Base-by-base conservation (phyloP, 2,888 invertebrate genomes). In the Augiades crinisus region DNA sequence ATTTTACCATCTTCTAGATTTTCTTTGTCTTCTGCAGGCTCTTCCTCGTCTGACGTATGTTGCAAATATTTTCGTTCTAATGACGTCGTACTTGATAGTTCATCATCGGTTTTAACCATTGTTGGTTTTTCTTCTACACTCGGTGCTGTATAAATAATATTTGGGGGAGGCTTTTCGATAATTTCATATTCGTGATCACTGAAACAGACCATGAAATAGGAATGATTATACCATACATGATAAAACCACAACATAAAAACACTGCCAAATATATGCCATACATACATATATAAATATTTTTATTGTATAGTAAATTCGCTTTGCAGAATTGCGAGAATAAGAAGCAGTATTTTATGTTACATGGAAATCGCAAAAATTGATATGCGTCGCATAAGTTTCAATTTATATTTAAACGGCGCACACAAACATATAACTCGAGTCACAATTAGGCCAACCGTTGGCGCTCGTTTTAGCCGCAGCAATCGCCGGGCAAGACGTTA, bases 101-200 rank as follows among this genome's bases (percentile, higher is more conserved):
- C 90, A 67, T 91, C 85, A 69, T 92, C 82, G 59, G 85, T 71
- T 78, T 85, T 81, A 31, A 71, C 65, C 68, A 79, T 71, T 44
- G 56, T 70, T 40, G 74, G 64, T 58, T 76, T 82, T 58, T 85
- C 82, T 47, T 90, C 87, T 57, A 77, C 64, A 65, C 74, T 78
- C 17, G 80, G 75, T 51, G 73, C 63, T 41, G 83, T 80, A 65
- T 78, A 86, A 60, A 78, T 65, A 60, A 83, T 81, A 87, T 79
- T 78, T 31, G 81, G 77, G 17, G 78, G 87, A 59, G 94, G 94
- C 67, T 94, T 93, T 75, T 94, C 95, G 79, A 97, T 94, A 65
- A 96, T 95, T 91, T 97, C 97, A 90, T 97, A 97, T 87, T 96
- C 96, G 93, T 97, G 96, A 92, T 96, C 96, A 92, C 96, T 97